Evolutionary conservation across 2,113 vertebrate genomes (phyloP).

Genomic region (Lagopus leucura): DNA sequence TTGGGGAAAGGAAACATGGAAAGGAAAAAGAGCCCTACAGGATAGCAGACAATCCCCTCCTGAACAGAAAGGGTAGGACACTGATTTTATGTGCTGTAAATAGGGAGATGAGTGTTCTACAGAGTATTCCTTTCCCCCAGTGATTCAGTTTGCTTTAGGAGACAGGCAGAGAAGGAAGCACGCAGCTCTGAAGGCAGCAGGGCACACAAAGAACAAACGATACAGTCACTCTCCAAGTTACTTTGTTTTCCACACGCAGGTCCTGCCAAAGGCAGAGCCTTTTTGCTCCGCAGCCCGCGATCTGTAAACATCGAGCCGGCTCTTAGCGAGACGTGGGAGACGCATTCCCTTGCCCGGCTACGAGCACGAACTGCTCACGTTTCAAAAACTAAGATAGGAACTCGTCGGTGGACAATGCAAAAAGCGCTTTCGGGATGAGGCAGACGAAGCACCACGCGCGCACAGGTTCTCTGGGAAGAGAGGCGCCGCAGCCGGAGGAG

Average conservation of each 20-base stretch:
- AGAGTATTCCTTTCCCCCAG: conserved; percentile 1
- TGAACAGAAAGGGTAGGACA: neutral
- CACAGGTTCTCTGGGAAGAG: neutral
- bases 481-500: neutral
- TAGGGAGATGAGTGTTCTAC: conserved; percentile 14
- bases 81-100: conserved; percentile 17
- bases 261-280: conserved; percentile 49
- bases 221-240: conserved; percentile 36
- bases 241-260: conserved; percentile 45
- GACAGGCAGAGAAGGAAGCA: neutral
- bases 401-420: conserved; percentile 4
- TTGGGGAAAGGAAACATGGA: neutral
- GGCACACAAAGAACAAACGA: conserved; percentile 29
- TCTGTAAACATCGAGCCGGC: conserved; percentile 58
- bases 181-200: neutral
- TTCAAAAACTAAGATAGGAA: neutral
- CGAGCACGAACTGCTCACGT: conserved; percentile 26
- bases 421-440: conserved; percentile 56
- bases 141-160: conserved; percentile 27
- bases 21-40: neutral
- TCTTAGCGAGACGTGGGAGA: conserved; percentile 36
- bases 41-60: neutral
- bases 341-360: neutral
- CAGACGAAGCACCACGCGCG: neutral
- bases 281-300: conserved; percentile 41